phyloP scores from a whole-genome alignment of 2,797 vertebrate genomes.

The Craterocephalus amniculus region DNA sequence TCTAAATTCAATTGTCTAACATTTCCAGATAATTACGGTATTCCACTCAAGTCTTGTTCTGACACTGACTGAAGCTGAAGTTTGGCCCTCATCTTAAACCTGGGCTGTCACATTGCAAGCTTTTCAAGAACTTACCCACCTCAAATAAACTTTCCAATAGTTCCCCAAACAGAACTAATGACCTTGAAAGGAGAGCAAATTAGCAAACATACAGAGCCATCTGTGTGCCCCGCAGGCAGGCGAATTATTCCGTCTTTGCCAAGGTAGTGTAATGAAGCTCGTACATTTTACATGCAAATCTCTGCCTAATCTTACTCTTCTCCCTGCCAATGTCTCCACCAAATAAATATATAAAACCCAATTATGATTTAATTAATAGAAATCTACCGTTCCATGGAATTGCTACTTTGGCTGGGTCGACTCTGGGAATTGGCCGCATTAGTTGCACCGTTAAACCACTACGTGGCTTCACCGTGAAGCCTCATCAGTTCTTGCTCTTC shows the following conservation, averaged over 20 bases:
- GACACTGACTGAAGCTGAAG: slow-evolving; percentile 14
- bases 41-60: slow-evolving; percentile 2
- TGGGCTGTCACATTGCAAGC: slow-evolving; percentile 67
- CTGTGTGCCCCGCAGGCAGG: slow-evolving; percentile 86
- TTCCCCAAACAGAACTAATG: slow-evolving; percentile 88
- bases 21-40: slow-evolving; percentile 8
- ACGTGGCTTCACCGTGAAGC: slow-evolving; percentile 68
- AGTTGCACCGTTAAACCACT: slow-evolving; percentile 78
- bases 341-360: slow-evolving; percentile 90
- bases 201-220: slow-evolving; percentile 88
- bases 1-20: background rate
- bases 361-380: slow-evolving; percentile 90
- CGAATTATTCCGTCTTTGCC: slow-evolving; percentile 85
- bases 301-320: slow-evolving; percentile 84
- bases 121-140: slow-evolving; percentile 78
- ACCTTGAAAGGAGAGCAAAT: slow-evolving; percentile 88
- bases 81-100: slow-evolving; percentile 31
- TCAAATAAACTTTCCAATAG: slow-evolving; percentile 86
- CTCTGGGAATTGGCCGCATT: slow-evolving; percentile 71
- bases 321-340: slow-evolving; percentile 81
- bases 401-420: slow-evolving; percentile 78
- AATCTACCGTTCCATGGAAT: slow-evolving; percentile 83
- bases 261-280: slow-evolving; percentile 88
- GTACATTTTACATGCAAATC: slow-evolving; percentile 87
- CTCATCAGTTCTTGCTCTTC: slow-evolving; percentile 78